Percentiles rank a stretch among this genome's conserved stretches.
Conservation (phyloP, 37 sponge, comb jelly and placozoan genomes). For the Mnemiopsis leidyi region DNA sequence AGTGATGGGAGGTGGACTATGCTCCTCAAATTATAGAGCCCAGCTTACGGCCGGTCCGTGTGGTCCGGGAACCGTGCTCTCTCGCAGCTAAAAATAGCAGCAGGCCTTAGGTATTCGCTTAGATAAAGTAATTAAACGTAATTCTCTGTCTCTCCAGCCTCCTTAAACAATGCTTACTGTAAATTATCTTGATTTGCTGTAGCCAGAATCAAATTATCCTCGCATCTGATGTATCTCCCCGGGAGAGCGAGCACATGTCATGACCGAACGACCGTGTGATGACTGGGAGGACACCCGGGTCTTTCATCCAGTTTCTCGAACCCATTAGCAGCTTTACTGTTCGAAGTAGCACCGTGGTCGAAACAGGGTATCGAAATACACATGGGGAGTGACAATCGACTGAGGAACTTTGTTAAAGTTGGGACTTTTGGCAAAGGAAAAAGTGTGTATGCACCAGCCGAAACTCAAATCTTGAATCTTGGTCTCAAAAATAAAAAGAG, state of each 20-base stretch:
- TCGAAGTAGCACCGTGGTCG: no score
- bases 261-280: not conserved
- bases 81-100: not conserved
- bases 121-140: slow-evolving; percentile 58
- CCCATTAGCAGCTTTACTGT: no score
- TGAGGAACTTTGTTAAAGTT: no score
- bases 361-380: no score
- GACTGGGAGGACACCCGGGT: not conserved
- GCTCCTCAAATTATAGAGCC: not conserved
- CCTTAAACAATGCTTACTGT: slow-evolving; percentile 23
- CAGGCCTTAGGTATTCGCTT: not conserved
- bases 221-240: not conserved
- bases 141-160: not conserved
- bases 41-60: not conserved
- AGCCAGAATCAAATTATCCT: not conserved
- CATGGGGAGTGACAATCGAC: no score
- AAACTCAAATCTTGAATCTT: no score
- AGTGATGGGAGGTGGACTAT: not conserved
- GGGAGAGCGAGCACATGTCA: not conserved
- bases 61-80: not conserved
- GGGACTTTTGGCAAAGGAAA: no score
- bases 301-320: no score
- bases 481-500: no score
- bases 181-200: slow-evolving; percentile 40
- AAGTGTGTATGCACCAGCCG: no score